A percentile compares a stretch with the other conserved stretches of the same genome.
Evolutionary conservation across 2,888 invertebrate species (phyloP).

Genomic region (Deilephila elpenor): DNA sequence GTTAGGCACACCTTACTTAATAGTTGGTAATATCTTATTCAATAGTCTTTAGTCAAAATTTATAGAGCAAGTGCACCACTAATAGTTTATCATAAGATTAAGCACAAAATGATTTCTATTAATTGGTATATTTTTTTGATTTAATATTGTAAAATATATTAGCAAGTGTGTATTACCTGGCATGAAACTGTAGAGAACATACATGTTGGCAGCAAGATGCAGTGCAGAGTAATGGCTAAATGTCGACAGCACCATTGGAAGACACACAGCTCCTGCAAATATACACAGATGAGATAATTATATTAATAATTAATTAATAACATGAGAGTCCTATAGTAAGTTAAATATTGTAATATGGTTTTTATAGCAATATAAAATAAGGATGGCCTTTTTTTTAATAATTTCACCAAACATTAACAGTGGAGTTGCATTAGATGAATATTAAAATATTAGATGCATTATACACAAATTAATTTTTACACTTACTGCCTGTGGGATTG

Average conservation of each 20-base stretch:
- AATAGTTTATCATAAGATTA: no score
- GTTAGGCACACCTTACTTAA: background rate
- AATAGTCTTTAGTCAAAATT: no score
- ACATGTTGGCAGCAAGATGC: conserved; percentile 98
- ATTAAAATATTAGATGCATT: background rate
- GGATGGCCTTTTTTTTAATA: no score
- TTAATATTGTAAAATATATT: conserved; percentile 3
- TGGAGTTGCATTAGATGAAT: no score
- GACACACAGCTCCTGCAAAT: conserved; percentile 88
- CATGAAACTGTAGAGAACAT: conserved; percentile 95
- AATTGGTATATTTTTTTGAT: background rate
- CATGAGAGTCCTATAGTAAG: background rate
- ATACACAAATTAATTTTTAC: background rate
- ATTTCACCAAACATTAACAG: no score
- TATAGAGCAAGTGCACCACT: no score
- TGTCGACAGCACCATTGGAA: conserved; percentile 96
- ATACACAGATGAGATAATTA: conserved; percentile 26
- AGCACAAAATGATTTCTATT: no score
- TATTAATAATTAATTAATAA: background rate
- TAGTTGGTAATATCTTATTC: no score
- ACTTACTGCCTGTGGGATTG: conserved; percentile 90
- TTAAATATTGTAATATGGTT: background rate
- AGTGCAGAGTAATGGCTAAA: conserved; percentile 96
- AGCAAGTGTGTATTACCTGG: conserved; percentile 61
- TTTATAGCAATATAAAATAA: no score